These are phyloP conservation scores for Hiodon tergisus DNA, from an alignment of 2,113 vertebrate species.

Conservation along the genomic window DNA sequence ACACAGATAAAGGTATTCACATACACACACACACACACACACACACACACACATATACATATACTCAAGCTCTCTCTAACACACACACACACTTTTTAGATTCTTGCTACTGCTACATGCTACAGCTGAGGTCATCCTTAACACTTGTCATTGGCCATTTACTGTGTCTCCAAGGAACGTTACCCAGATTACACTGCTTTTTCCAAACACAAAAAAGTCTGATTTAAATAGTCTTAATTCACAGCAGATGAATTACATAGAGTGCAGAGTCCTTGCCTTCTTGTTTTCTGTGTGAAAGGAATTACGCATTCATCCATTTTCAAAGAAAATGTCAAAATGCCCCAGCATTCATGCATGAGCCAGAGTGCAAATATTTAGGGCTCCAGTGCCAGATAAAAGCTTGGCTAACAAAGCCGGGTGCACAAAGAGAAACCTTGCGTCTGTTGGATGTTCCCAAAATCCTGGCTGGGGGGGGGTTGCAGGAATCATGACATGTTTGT, in stretches of 20 bases:
- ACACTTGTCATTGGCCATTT: background rate
- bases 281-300: slow-evolving; percentile 24
- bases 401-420: background rate
- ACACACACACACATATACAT: slow-evolving; percentile 10
- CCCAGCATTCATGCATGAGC: background rate
- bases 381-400: background rate
- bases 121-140: slow-evolving; percentile 9
- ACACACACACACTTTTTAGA: background rate
- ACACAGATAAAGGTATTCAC: background rate
- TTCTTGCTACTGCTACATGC: background rate
- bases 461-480: too few species aligned
- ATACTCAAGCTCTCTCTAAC: too few species aligned
- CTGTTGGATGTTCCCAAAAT: background rate
- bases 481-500: too few species aligned
- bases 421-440: slow-evolving; percentile 6
- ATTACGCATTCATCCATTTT: slow-evolving; percentile 30
- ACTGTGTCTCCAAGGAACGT: background rate
- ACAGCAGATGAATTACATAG: slow-evolving; percentile 11
- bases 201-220: slow-evolving; percentile 5
- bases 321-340: background rate
- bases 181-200: slow-evolving; percentile 17
- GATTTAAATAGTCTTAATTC: slow-evolving; percentile 13
- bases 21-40: background rate
- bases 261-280: background rate
- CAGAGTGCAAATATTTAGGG: slow-evolving; percentile 26